Base-by-base conservation (phyloP, 2,888 invertebrate genomes). In the Agrochola circellaris region DNA sequence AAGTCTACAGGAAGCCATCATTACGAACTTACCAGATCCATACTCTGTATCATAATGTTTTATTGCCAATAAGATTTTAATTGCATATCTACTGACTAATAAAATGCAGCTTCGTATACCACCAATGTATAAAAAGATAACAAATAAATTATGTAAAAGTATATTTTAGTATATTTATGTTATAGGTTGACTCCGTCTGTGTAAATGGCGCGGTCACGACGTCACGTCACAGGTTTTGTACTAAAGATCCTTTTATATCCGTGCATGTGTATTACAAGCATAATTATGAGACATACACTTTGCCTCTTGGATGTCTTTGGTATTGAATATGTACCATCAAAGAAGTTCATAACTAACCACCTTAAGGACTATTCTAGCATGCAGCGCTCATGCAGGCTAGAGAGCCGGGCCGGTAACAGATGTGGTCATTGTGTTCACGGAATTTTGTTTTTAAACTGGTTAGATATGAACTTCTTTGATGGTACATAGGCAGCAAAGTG, bases 131-230 rank as follows among this genome's bases (percentile, higher is more conserved):
- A 88, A 81, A 85, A 79, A 80, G 68, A 75, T 88, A 87, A 82
- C 77, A 83, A 83, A 78, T 82, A 76, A 82, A 83, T 80, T 77
- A 79, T 81, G 75, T 81, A 81, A 83, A 78, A 82, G 71, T 81
- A 80, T 75, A 81, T 87, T 89, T 87, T 88, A 84, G 74, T 85
- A 83, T 87, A 83, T 77, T 82, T 77, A 82, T 85, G 77, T 86
- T 82, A 85, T 87, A 88, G 78, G 71, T 89, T 79, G 85, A 87
- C 77, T 90, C 90, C 87, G 91, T 91, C 89, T 87, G 79, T 86
- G 89, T 86, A 81, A 71, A 79, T 77, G 79, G 72, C 78, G 77
- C 82, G 74, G 79, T 75, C 62, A 56, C 58, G 82, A 73, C 64
- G 73, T 58, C 34, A 73, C 66, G 67, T 78, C 77, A 73, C 74